Evolutionary conservation across 1,140 invertebrate genomes (phyloP).

Genomic region (Daktulosphaira vitifoliae): DNA sequence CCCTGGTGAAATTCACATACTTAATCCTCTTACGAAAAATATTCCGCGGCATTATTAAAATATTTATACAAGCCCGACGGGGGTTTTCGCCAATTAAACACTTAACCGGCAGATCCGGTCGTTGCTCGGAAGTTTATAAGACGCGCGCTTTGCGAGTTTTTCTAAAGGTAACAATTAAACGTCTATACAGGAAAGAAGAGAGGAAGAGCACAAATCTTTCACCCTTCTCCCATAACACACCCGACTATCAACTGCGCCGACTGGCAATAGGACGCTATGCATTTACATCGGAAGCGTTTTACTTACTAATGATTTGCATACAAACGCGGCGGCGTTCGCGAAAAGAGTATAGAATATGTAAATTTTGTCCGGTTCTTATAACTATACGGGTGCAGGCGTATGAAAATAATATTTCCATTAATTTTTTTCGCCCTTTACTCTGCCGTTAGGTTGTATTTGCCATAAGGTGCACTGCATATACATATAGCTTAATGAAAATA

Average conservation of each 20-base stretch:
- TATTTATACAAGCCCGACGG: conserved; percentile 31
- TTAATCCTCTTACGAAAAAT: conserved; percentile 33
- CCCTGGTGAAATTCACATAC: conserved; percentile 15
- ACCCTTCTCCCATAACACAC: background rate
- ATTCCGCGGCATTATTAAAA: conserved; percentile 26
- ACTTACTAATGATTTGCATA: conserved; percentile 31
- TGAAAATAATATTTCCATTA: conserved; percentile 15
- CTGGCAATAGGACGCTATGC: background rate
- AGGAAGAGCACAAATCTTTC: background rate
- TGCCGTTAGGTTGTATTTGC: too few relatives aligned
- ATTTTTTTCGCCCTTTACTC: background rate
- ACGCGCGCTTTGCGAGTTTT: conserved; percentile 14
- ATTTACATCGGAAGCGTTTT: conserved; percentile 33
- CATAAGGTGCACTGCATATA: too few relatives aligned
- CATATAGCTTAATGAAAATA: too few relatives aligned
- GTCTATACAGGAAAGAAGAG: background rate
- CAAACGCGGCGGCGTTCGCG: conserved; percentile 15
- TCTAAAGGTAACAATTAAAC: conserved; percentile 31
- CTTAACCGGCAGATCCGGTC: conserved; percentile 25
- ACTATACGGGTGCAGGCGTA: conserved; percentile 11
- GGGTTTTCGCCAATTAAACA: conserved; percentile 33
- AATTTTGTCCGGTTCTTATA: conserved; percentile 11
- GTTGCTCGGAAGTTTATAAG: conserved; percentile 22
- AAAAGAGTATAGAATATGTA: conserved; percentile 20
- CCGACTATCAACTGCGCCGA: background rate